Evolutionary conservation across 2,888 invertebrate species (phyloP), one percentile per base, ranked within the genome.

Genomic region (Apamea sordens): DNA sequence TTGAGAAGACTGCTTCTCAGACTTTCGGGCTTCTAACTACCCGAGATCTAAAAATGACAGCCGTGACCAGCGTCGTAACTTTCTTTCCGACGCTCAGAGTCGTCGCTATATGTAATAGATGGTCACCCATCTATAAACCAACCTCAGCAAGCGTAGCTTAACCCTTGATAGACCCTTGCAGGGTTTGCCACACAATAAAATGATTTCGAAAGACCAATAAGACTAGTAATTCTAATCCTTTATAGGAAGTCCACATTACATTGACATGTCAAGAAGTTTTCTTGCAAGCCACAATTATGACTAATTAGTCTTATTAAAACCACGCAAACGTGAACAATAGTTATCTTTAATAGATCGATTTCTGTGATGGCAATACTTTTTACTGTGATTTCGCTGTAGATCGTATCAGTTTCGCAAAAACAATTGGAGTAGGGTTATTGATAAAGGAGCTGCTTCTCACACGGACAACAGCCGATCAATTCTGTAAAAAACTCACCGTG

Each of bases 241-340:
- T 24, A 24, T 15, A 73, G 63, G 73, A 73, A 63, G 44, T 47
- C 0, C 61, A 28, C 5, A 13, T 63, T 47, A 44, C 24, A 47
- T 47, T 47, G 32, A 47, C 32, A 63, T 18, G 73, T 32, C 32
- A 28, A 3, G 72, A 32, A 28, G 4, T 36, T 32, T 47, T 73
- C 63, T 63, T 73, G 63, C 32, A 24, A 63, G 10, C 24, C 1
- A 63, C 63, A 63, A 73, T 73, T 73, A 73, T 32, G 3, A 32
- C 2, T 47, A 63, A 73, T 73, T 44, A 73, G 72, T 41, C 7
- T 18, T 0, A 63, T 47, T 73, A 47, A 10, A 63, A 24, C 3
- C 73, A 63, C 63, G 73, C 73, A 15, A 73, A 41, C 32, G 6
- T 13, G 3, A 56, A 71, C 56, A 71, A 71, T 56, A 18, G 56